These are phyloP conservation scores for Eucera pruinosa DNA, from an alignment of 2,888 invertebrate genomes.

Conservation along the genomic window DNA sequence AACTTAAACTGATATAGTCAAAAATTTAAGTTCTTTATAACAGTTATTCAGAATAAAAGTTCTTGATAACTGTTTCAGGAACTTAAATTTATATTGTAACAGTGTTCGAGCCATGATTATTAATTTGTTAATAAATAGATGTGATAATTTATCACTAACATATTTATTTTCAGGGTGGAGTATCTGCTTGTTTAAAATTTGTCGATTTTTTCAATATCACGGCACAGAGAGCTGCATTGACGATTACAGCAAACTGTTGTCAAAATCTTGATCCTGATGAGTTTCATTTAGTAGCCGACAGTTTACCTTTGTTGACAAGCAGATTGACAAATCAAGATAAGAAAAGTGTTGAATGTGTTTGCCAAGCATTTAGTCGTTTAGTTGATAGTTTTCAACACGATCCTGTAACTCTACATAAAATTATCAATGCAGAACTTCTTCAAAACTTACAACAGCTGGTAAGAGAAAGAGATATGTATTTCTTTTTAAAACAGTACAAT, in stretches of 20 bases:
- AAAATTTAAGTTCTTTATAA: too few relatives aligned
- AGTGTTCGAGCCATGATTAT: too few relatives aligned
- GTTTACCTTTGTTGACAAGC: constrained; percentile 92
- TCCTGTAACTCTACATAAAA: constrained; percentile 95
- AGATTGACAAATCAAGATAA: constrained; percentile 95
- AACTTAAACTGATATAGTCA: too few relatives aligned
- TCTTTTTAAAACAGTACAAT: not conserved
- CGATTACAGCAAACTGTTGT: constrained; percentile 99
- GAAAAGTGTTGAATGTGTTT: constrained; percentile 98
- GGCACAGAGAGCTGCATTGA: constrained; percentile 97
- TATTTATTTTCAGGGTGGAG: constrained; percentile 90
- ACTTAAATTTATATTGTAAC: too few relatives aligned
- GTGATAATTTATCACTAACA: not conserved
- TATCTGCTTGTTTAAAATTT: constrained; percentile 97
- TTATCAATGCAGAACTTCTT: constrained; percentile 95
- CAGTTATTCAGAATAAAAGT: too few relatives aligned
- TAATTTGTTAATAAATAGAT: not conserved
- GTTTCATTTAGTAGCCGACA: constrained; percentile 96
- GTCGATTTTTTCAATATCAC: constrained; percentile 99
- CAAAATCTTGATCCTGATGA: constrained; percentile 97
- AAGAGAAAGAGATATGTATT: constrained; percentile 80
- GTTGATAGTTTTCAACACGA: constrained; percentile 98
- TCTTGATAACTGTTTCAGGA: too few relatives aligned
- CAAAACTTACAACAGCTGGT: constrained; percentile 97
- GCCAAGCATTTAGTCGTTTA: constrained; percentile 97